These are phyloP conservation scores for Bolinopsis microptera DNA, from an alignment of 37 sponge, comb jelly and placozoan species.

Conservation along the genomic window DNA sequence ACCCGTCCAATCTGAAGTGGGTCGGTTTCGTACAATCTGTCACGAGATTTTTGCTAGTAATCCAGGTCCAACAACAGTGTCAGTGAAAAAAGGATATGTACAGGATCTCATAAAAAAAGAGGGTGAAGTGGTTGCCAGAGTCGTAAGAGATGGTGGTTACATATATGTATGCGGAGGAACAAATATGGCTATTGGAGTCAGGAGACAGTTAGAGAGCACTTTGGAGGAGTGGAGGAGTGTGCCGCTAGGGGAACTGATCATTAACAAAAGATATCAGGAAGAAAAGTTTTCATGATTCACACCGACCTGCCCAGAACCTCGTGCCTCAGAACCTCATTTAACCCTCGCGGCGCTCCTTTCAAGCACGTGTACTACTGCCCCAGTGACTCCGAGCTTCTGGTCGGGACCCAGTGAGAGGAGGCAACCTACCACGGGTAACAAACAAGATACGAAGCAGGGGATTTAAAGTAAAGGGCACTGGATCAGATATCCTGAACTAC, in stretches of 20 bases:
- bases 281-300: neutral
- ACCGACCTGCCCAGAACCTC: no score
- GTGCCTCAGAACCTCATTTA: no score
- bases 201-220: neutral
- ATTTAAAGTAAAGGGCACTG: no score
- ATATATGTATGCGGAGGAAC: neutral
- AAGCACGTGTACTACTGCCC: no score
- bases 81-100: neutral
- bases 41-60: no score
- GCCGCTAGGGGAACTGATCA: neutral
- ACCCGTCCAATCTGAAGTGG: neutral
- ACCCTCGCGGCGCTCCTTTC: no score
- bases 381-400: no score
- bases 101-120: neutral
- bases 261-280: neutral
- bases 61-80: neutral
- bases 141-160: neutral
- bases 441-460: no score
- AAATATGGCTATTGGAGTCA: neutral
- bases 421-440: no score
- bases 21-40: neutral
- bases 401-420: no score
- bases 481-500: no score
- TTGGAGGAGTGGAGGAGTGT: neutral
- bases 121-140: neutral